A percentile compares a stretch with the other conserved stretches of the same genome.
Evolutionary conservation across 1,140 invertebrate genomes (phyloP).

Genomic region (Zaprionus africanus): DNA sequence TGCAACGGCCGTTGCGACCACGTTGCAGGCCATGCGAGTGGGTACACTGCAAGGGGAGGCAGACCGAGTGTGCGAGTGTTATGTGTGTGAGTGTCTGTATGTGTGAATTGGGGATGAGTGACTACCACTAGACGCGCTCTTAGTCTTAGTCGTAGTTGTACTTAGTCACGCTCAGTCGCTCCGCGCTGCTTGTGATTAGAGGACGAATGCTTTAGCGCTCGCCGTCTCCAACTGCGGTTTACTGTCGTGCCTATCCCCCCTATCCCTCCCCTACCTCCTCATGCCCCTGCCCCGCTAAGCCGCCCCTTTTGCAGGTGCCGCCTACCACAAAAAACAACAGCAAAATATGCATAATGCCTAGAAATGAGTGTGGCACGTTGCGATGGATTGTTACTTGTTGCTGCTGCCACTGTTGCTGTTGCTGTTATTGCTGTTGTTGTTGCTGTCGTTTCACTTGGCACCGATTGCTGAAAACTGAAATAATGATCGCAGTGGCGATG

Average conservation of each 20-base stretch:
- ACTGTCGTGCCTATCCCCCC: not conserved
- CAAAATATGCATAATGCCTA: slow-evolving; percentile 33
- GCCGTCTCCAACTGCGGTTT: slow-evolving; percentile 21
- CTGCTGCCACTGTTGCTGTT: slow-evolving; percentile 5
- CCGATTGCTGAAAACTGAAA: slow-evolving; percentile 33
- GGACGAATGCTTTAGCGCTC: slow-evolving; percentile 61
- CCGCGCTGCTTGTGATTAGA: slow-evolving; percentile 67
- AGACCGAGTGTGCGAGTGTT: not conserved
- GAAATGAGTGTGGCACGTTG: slow-evolving; percentile 41
- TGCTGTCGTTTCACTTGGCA: slow-evolving; percentile 33
- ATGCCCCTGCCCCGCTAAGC: not conserved
- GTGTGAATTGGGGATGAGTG: slow-evolving; percentile 11
- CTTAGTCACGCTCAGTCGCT: slow-evolving; percentile 72
- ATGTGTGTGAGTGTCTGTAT: not conserved
- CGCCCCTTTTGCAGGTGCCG: not conserved
- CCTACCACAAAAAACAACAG: slow-evolving; percentile 9
- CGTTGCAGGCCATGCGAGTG: slow-evolving; percentile 22
- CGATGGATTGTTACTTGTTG: slow-evolving; percentile 20
- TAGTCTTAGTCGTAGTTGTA: slow-evolving; percentile 50
- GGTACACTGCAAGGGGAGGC: not conserved
- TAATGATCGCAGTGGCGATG: slow-evolving; percentile 35
- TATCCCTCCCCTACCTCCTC: not conserved
- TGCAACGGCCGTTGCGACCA: slow-evolving; percentile 63
- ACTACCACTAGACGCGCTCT: slow-evolving; percentile 33
- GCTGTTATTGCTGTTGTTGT: not conserved